Conservation (phyloP, 2,797 vertebrate species). For the Semotilus atromaculatus region DNA sequence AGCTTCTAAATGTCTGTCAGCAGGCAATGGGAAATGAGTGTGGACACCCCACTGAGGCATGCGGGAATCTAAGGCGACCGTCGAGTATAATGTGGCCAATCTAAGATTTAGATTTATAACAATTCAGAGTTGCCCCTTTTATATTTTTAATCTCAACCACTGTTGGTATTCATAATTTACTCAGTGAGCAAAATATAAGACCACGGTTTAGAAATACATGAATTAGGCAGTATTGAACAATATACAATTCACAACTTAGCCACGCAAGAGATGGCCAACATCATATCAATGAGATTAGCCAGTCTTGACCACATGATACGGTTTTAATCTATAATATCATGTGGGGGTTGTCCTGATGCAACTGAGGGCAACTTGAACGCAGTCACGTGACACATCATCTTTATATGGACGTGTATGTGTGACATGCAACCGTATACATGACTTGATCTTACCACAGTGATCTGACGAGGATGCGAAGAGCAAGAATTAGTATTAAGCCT, state of each 20-base stretch:
- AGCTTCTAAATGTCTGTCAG: neutral
- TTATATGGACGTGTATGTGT: neutral
- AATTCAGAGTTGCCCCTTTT: neutral
- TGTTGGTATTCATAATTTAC: neutral
- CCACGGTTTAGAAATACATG: neutral
- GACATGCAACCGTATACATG: neutral
- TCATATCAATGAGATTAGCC: neutral
- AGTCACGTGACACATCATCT: neutral
- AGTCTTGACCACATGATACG: neutral
- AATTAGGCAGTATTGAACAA: neutral
- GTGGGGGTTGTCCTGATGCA: neutral
- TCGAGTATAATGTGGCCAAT: neutral
- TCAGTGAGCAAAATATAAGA: neutral
- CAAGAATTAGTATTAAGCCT: constrained; percentile 86
- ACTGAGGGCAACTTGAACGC: neutral
- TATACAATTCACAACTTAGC: neutral
- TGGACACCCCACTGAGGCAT: neutral
- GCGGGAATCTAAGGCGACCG: neutral
- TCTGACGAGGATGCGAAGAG: constrained; percentile 84
- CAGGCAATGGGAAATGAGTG: neutral
- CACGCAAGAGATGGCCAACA: neutral
- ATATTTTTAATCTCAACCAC: neutral
- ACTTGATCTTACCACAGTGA: constrained; percentile 38
- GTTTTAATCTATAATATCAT: neutral
- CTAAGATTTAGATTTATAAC: neutral